Conservation (phyloP, 1,140 invertebrate genomes). For the Nephila pilipes region DNA sequence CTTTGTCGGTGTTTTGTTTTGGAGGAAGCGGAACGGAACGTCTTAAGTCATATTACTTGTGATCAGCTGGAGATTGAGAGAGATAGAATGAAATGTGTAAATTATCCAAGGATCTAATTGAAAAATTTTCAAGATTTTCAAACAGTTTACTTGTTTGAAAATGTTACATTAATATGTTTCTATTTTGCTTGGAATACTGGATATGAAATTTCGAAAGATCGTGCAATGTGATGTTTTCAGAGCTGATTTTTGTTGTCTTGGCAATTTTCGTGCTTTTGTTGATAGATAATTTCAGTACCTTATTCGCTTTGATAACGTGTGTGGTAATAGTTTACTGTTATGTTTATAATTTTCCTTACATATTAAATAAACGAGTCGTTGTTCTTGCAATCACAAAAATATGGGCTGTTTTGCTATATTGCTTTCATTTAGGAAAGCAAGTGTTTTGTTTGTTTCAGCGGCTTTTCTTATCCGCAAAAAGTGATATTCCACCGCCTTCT, state of each 20-base stretch:
- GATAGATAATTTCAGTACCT: slow-evolving; percentile 64
- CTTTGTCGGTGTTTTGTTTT: slow-evolving; percentile 47
- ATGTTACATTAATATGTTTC: background rate
- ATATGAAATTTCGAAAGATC: slow-evolving; percentile 59
- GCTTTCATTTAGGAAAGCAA: slow-evolving; percentile 2
- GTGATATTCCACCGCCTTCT: background rate
- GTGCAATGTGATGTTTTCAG: slow-evolving; percentile 66
- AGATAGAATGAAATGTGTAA: background rate
- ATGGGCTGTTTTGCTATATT: slow-evolving; percentile 13
- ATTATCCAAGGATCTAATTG: background rate
- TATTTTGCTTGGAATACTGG: background rate
- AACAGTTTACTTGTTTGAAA: slow-evolving; percentile 7
- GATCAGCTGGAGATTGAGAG: background rate
- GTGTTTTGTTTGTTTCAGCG: slow-evolving; percentile 23
- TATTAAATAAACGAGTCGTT: slow-evolving; percentile 36
- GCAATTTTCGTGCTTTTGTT: slow-evolving; percentile 48
- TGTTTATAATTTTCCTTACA: slow-evolving; percentile 18
- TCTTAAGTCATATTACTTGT: background rate
- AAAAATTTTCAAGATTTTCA: background rate
- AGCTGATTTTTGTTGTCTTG: slow-evolving; percentile 58
- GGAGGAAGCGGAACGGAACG: background rate
- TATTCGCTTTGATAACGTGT: slow-evolving; percentile 39
- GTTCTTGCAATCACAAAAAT: background rate
- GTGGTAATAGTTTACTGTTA: slow-evolving; percentile 21
- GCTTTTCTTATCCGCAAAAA: background rate